These are phyloP conservation scores for Eulithis prunata DNA, from an alignment of 2,888 invertebrate species.

Conservation along the genomic window DNA sequence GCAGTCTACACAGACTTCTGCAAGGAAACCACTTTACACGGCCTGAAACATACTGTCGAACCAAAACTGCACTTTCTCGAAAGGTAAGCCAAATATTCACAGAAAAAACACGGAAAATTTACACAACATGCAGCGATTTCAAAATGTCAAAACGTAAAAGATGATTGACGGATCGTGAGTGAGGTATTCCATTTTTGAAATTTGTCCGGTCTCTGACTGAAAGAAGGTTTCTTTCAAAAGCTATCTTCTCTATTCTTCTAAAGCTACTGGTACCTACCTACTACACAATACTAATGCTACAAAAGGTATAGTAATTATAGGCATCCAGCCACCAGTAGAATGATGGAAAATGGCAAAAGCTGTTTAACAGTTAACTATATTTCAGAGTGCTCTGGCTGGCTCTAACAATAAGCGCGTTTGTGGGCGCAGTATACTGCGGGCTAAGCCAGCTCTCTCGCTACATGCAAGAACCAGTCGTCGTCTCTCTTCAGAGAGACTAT, in stretches of 20 bases:
- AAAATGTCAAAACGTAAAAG: constrained; percentile 1
- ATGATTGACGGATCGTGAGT: not conserved
- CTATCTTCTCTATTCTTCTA: not conserved
- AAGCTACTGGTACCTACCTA: too few species aligned
- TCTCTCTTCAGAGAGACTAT: constrained; percentile 75
- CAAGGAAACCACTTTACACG: constrained; percentile 74
- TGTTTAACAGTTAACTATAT: not conserved
- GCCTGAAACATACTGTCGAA: constrained; percentile 76
- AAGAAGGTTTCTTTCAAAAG: constrained; percentile 7
- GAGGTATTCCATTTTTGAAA: constrained; percentile 44
- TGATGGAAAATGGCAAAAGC: too few species aligned
- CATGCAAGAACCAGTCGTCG: constrained; percentile 74
- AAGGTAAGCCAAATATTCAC: constrained; percentile 54
- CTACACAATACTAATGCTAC: too few species aligned
- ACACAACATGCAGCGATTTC: constrained; percentile 11
- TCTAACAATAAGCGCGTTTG: constrained; percentile 64
- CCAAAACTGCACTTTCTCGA: constrained; percentile 69
- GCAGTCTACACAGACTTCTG: constrained; percentile 67
- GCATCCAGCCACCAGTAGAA: too few species aligned
- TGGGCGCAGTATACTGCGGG: constrained; percentile 70
- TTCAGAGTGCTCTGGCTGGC: constrained; percentile 68
- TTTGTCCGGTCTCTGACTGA: constrained; percentile 26
- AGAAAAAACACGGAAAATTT: constrained; percentile 15
- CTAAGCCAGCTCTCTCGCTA: constrained; percentile 70
- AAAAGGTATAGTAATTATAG: too few species aligned